These are phyloP conservation scores for Ptychochromis oligacanthus DNA, from an alignment of 2,113 vertebrate species.

Conservation along the genomic window DNA sequence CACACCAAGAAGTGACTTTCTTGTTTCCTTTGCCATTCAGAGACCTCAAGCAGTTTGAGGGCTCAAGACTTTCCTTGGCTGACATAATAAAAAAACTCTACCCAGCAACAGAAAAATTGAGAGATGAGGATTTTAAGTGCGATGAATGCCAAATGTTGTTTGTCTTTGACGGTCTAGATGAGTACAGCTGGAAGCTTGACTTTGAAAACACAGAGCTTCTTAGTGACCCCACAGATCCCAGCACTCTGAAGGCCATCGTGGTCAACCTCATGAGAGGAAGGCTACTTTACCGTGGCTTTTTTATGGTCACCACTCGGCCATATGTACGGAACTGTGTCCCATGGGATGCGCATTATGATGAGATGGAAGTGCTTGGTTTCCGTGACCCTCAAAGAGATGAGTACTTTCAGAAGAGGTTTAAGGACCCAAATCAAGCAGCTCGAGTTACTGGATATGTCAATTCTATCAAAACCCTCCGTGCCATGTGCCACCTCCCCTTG, in stretches of 20 bases:
- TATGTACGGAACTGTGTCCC: conserved; percentile 36
- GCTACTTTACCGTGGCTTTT: conserved; percentile 42
- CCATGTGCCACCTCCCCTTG: conserved; percentile 80
- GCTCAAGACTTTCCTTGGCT: conserved; percentile 39
- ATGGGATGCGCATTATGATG: conserved; percentile 47
- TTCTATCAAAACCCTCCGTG: conserved; percentile 65
- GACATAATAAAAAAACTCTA: conserved; percentile 69
- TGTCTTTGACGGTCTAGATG: conserved; percentile 77
- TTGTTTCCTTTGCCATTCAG: conserved; percentile 72
- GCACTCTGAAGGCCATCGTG: conserved; percentile 52
- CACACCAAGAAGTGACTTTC: conserved; percentile 65
- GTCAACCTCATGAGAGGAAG: conserved; percentile 73
- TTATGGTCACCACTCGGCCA: conserved; percentile 61
- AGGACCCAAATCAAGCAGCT: conserved; percentile 55
- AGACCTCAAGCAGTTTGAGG: conserved; percentile 66
- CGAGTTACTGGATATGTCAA: conserved; percentile 61
- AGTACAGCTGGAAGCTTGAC: conserved; percentile 54
- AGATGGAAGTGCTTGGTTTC: conserved; percentile 74
- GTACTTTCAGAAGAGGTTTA: conserved; percentile 73
- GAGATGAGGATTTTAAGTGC: conserved; percentile 10
- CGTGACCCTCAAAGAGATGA: conserved; percentile 56
- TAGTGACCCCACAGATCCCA: neutral
- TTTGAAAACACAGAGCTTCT: conserved; percentile 55
- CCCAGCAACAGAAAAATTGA: conserved; percentile 68
- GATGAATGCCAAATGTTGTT: conserved; percentile 68